Evolutionary conservation across 1,140 invertebrate genomes (phyloP).

Genomic region (Drosophila tsacasi): DNA sequence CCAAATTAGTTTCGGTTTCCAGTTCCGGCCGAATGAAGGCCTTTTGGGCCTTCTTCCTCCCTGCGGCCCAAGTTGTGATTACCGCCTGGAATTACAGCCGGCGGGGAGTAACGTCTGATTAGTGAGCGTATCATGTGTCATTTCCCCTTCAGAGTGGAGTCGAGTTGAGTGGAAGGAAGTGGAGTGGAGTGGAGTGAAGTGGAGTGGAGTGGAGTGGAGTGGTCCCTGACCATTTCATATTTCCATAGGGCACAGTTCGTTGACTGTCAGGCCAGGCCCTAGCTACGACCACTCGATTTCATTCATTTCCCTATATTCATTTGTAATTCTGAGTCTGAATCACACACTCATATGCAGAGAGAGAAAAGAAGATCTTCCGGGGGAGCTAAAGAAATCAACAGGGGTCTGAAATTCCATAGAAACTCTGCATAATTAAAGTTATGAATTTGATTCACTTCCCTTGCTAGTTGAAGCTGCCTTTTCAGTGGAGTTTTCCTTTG

Average conservation of each 20-base stretch:
- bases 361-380: background rate
- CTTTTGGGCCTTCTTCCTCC: background rate
- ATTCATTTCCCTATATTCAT: constrained; percentile 48
- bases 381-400: background rate
- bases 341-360: constrained; percentile 1
- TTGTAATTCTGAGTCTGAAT: constrained; percentile 16
- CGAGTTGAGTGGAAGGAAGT: background rate
- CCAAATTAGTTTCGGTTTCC: constrained; percentile 33
- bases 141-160: background rate
- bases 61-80: constrained; percentile 20
- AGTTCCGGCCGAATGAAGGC: constrained; percentile 1
- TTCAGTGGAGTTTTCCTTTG: no score
- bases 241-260: constrained; percentile 57
- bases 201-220: background rate
- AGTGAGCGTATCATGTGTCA: constrained; percentile 35
- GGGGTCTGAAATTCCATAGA: no score
- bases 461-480: no score
- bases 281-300: constrained; percentile 24
- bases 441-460: no score
- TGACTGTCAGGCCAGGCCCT: constrained; percentile 48
- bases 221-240: constrained; percentile 21
- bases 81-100: constrained; percentile 8
- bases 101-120: constrained; percentile 9
- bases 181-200: background rate
- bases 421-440: no score